Evolutionary conservation across 1,140 invertebrate genomes (phyloP).

Genomic region (Hycleus phaleratus): DNA sequence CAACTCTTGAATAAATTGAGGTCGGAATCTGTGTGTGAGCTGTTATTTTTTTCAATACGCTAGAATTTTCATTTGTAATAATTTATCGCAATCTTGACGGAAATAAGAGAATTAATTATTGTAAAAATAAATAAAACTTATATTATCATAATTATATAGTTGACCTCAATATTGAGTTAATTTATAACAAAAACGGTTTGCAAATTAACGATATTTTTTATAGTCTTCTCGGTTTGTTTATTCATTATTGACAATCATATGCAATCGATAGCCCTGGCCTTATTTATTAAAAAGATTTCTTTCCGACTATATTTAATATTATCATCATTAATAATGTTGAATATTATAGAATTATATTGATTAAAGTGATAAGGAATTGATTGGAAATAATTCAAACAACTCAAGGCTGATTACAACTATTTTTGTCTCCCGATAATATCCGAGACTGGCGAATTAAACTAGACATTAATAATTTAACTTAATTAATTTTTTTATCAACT

Average conservation of each 20-base stretch:
- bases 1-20: not conserved
- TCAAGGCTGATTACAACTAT: too few species aligned
- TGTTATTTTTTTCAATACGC: not conserved
- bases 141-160: slow-evolving; percentile 9
- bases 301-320: not conserved
- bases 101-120: not conserved
- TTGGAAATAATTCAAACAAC: too few species aligned
- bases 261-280: not conserved
- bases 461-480: too few species aligned
- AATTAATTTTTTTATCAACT: too few species aligned
- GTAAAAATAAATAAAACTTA: not conserved
- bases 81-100: not conserved
- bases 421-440: too few species aligned
- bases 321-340: too few species aligned
- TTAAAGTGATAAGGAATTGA: too few species aligned
- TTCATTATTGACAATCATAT: not conserved
- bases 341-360: too few species aligned
- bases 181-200: slow-evolving; percentile 8
- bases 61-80: not conserved
- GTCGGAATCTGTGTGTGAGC: not conserved
- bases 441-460: too few species aligned
- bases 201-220: not conserved
- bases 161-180: slow-evolving; percentile 8
- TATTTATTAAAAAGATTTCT: not conserved
- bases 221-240: not conserved